Evolutionary conservation across 1,140 invertebrate species (phyloP), one percentile per base, ranked within the genome.

Genomic region (Thaumatotibia leucotreta): DNA sequence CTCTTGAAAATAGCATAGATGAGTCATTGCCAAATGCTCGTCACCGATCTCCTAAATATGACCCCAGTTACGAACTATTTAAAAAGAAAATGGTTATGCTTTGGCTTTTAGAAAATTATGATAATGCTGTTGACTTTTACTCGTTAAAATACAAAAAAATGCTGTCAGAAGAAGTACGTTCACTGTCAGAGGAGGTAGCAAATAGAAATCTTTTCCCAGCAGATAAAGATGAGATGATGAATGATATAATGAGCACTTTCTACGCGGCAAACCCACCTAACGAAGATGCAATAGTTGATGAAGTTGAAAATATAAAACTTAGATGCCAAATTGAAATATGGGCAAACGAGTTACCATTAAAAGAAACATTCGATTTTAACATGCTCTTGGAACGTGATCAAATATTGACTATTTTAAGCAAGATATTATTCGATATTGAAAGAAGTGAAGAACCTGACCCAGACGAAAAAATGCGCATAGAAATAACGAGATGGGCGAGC

Each of bases 91-190:
- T 83, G 64, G 74, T 75, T 24, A 64, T 68, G 22, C 69, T 77
- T 49, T 83, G 82, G 65, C 80, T 83, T 50, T 67, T 83, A 35
- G 76, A 82, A 24, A 83, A 83, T 64, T 83, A 79, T 67, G 79
- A 83, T 62, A 70, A 79, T 54, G 63, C 64, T 24, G 64, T 69
- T 50, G 73, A 80, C 66, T 66, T 64, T 32, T 58, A 75, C 24
- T 80, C 82, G 65, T 17, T 69, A 14, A 76, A 74, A 67, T 80
- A 80, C 35, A 73, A 77, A 67, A 76, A 70, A 39, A 68, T 31
- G 23, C 67, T 82, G 31, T 69, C 61, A 65, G 61, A 68, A 14
- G 72, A 80, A 66, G 67, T 82, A 1, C 68, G 78, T 65, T 74
- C 72, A 64, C 72, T 76, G 64, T 76, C 66, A 50, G 4, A 67